Evolutionary conservation across 1,140 invertebrate genomes (phyloP).

Genomic region (Atta cephalotes): DNA sequence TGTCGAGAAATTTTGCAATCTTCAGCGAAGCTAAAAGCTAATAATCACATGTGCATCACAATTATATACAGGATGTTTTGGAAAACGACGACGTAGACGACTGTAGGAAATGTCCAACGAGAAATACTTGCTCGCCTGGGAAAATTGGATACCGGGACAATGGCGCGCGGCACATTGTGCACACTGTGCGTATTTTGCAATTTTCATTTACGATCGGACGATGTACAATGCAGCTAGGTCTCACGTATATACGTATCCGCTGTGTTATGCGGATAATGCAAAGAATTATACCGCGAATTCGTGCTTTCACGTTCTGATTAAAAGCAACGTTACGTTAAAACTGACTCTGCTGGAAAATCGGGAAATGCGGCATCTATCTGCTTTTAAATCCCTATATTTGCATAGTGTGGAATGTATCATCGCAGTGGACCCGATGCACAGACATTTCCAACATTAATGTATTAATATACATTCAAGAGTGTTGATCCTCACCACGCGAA

Average conservation of each 20-base stretch:
- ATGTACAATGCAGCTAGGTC: conserved; percentile 61
- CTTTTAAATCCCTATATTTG: conserved; percentile 45
- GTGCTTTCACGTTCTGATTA: conserved; percentile 67
- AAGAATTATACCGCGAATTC: conserved; percentile 71
- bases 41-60: neutral
- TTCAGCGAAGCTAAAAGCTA: conserved; percentile 9
- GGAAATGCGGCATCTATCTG: conserved; percentile 14
- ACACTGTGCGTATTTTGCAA: conserved; percentile 67
- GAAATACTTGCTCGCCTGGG: conserved; percentile 1
- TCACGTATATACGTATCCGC: conserved; percentile 3
- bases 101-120: neutral
- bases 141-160: conserved; percentile 61
- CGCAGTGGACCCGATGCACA: conserved; percentile 10
- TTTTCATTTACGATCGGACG: conserved; percentile 76
- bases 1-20: conserved; percentile 17
- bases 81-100: conserved; percentile 32
- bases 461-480: conserved; percentile 49
- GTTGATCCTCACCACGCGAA: neutral
- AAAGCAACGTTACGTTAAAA: conserved; percentile 70
- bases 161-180: neutral
- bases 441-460: conserved; percentile 37
- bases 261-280: conserved; percentile 68
- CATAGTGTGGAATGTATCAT: conserved; percentile 45
- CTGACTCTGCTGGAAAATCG: conserved; percentile 35
- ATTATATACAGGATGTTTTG: conserved; percentile 41